phyloP scores from a whole-genome alignment of 2,797 vertebrate genomes.

The Sebastes trivittatus region DNA sequence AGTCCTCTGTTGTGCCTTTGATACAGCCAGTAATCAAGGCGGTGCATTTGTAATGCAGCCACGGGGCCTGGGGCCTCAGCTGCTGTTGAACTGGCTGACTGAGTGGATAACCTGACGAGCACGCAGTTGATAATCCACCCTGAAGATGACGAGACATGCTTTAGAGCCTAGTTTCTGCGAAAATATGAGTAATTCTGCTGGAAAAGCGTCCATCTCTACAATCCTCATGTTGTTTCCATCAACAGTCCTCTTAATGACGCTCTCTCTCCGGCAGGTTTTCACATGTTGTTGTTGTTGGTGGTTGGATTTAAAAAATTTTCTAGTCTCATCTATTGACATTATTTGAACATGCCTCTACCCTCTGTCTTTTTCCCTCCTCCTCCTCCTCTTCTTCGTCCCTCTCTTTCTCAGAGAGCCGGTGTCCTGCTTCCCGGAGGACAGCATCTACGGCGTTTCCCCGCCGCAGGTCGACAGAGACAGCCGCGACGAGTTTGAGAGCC shows the following conservation, averaged over 20 bases:
- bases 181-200: slow-evolving; percentile 45
- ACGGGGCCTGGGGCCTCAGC: slow-evolving; percentile 27
- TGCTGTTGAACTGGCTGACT: slow-evolving; percentile 40
- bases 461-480: slow-evolving; percentile 87
- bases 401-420: slow-evolving; percentile 84
- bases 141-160: slow-evolving; percentile 47
- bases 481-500: slow-evolving; percentile 87
- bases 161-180: slow-evolving; percentile 29
- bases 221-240: slow-evolving; percentile 24
- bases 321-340: background rate
- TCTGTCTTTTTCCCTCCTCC: background rate
- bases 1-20: background rate
- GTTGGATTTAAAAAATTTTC: background rate
- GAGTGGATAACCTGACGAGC: slow-evolving; percentile 36
- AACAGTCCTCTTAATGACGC: slow-evolving; percentile 6
- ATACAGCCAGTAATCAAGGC: background rate
- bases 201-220: background rate
- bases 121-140: slow-evolving; percentile 46
- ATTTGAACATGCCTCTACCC: background rate
- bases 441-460: slow-evolving; percentile 86
- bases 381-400: background rate
- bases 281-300: background rate
- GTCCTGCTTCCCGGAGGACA: slow-evolving; percentile 89
- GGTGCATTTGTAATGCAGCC: background rate
- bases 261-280: background rate